A percentile compares a stretch with the other conserved stretches of the same genome.
These are phyloP conservation scores for Toxotes jaculatrix DNA, from an alignment of 2,113 vertebrate species.

Conservation along the genomic window DNA sequence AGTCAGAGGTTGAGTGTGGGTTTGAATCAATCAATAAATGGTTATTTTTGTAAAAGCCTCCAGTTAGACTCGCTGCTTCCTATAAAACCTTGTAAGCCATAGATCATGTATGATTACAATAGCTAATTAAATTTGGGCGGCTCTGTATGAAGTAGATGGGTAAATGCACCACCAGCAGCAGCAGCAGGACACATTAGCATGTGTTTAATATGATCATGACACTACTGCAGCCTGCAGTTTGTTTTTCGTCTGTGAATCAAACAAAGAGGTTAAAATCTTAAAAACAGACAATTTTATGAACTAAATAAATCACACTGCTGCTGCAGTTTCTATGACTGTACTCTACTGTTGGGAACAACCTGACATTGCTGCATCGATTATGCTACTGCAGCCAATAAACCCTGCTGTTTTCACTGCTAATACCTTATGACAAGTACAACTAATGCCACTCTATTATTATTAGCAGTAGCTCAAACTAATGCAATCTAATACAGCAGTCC, in stretches of 20 bases:
- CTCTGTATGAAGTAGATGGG: not conserved
- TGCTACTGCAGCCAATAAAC: too few species aligned
- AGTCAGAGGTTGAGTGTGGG: constrained; percentile 50
- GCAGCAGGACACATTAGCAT: not conserved
- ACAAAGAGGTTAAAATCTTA: not conserved
- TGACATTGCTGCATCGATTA: not conserved
- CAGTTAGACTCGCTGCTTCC: constrained; percentile 1
- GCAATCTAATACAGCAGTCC: too few species aligned
- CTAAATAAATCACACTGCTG: not conserved
- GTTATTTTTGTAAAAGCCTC: constrained; percentile 18
- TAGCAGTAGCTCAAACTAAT: not conserved
- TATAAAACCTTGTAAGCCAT: constrained; percentile 6
- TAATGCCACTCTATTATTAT: not conserved
- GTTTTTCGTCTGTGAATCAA: not conserved
- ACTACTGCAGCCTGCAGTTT: not conserved
- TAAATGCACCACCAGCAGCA: not conserved
- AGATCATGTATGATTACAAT: constrained; percentile 25
- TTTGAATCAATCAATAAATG: constrained; percentile 31
- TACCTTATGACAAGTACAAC: too few species aligned
- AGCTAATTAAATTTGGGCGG: not conserved
- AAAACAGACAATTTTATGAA: too few species aligned
- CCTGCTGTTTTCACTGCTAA: not conserved
- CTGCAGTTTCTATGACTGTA: not conserved
- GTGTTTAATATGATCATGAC: not conserved
- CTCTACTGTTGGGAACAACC: not conserved